These are phyloP conservation scores for Sinosuthora webbiana DNA, from an alignment of 2,113 vertebrate species.

Conservation along the genomic window DNA sequence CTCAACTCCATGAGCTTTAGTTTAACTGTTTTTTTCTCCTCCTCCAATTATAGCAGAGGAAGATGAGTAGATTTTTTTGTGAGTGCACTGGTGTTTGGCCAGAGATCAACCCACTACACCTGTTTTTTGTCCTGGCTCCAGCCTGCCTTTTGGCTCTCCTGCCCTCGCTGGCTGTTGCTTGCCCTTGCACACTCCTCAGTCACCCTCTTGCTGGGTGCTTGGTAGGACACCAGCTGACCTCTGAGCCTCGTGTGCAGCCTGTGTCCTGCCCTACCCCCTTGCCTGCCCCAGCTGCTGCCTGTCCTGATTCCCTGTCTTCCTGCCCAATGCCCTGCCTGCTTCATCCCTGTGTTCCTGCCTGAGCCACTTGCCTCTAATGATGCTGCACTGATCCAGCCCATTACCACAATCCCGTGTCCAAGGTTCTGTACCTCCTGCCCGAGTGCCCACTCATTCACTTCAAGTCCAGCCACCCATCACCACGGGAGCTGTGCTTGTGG, in stretches of 20 bases:
- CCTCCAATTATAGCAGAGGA: background rate
- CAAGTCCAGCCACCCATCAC: rapidly evolving
- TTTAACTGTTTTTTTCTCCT: background rate
- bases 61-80: background rate
- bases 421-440: background rate
- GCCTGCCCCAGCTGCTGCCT: background rate
- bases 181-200: background rate
- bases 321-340: background rate
- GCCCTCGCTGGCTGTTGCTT: rapidly evolving
- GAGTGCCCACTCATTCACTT: rapidly evolving
- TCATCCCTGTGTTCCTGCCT: background rate
- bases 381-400: background rate
- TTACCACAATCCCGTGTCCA: rapidly evolving
- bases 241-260: background rate
- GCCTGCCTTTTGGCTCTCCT: background rate
- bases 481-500: background rate
- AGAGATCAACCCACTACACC: background rate
- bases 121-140: background rate
- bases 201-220: background rate
- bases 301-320: background rate
- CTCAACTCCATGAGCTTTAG: background rate
- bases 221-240: background rate
- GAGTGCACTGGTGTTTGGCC: background rate
- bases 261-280: background rate
- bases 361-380: background rate